These are phyloP conservation scores for Eudyptes chrysolophus DNA, from an alignment of 2,113 vertebrate species.

Conservation along the genomic window DNA sequence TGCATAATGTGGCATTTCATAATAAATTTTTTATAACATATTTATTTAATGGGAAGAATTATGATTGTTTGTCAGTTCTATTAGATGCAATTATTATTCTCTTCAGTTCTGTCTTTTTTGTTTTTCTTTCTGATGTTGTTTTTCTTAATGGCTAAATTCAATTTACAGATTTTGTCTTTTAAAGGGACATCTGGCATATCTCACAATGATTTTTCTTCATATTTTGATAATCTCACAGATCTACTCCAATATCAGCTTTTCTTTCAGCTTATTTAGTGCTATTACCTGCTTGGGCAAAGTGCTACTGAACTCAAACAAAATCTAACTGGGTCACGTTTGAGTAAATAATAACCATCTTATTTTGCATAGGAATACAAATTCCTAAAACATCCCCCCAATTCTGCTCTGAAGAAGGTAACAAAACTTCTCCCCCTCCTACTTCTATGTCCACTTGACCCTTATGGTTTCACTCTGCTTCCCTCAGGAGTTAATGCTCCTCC, in stretches of 20 bases:
- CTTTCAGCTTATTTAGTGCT: neutral
- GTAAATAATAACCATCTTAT: neutral
- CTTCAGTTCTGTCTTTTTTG: slow-evolving; percentile 62
- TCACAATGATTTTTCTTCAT: neutral
- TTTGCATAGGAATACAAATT: neutral
- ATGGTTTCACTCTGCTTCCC: neutral
- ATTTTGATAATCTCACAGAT: neutral
- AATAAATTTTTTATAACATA: slow-evolving; percentile 96
- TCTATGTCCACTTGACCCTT: neutral
- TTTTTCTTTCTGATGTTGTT: slow-evolving; percentile 71
- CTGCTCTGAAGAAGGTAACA: neutral
- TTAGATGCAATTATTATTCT: slow-evolving; percentile 91
- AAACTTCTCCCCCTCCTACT: neutral
- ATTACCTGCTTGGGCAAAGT: neutral
- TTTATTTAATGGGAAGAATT: slow-evolving; percentile 99
- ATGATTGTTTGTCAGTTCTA: slow-evolving; percentile 86
- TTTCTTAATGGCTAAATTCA: slow-evolving; percentile 46
- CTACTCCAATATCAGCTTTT: neutral
- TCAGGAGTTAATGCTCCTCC: neutral
- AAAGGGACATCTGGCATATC: neutral
- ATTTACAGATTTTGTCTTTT: slow-evolving; percentile 28
- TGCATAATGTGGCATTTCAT: slow-evolving; percentile 95
- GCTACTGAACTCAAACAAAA: neutral
- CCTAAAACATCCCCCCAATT: neutral
- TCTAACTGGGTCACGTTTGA: accelerated